Percentiles rank a stretch among this genome's conserved stretches.
Conservation (phyloP, 2,113 vertebrate genomes). For the Tachycineta bicolor region DNA sequence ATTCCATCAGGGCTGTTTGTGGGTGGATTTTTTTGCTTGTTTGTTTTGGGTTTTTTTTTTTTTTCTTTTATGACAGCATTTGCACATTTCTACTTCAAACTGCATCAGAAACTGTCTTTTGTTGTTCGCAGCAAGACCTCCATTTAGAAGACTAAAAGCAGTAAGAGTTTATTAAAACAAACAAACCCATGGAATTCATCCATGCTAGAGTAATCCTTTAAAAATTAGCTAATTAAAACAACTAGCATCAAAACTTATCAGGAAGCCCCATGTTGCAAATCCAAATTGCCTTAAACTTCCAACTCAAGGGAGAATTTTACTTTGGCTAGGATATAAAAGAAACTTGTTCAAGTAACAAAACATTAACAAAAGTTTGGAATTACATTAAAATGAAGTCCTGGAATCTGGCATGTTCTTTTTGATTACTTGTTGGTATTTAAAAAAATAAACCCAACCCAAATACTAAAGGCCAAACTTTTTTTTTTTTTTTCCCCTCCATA, state of each 20-base stretch:
- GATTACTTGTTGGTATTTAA: neutral
- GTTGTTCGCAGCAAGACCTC: neutral
- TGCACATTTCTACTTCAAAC: neutral
- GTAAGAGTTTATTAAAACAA: neutral
- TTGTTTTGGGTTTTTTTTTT: too few relatives aligned
- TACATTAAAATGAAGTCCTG: neutral
- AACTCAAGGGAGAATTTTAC: neutral
- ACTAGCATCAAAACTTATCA: neutral
- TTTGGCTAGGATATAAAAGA: neutral
- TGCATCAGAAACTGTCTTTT: neutral
- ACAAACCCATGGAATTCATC: neutral
- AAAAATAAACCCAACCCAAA: neutral
- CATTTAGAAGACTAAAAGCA: neutral
- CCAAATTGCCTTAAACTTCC: neutral
- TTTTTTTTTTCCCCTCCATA: neutral
- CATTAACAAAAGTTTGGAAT: neutral
- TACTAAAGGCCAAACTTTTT: neutral
- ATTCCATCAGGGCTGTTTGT: neutral
- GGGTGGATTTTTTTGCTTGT: too few relatives aligned
- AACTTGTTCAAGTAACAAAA: neutral
- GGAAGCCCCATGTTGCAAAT: neutral
- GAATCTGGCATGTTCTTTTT: neutral
- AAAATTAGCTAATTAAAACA: conserved; percentile 17
- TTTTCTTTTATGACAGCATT: neutral
- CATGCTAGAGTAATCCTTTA: neutral